Conservation (phyloP, 2,113 vertebrate genomes). For the Corythornis vintsioides region DNA sequence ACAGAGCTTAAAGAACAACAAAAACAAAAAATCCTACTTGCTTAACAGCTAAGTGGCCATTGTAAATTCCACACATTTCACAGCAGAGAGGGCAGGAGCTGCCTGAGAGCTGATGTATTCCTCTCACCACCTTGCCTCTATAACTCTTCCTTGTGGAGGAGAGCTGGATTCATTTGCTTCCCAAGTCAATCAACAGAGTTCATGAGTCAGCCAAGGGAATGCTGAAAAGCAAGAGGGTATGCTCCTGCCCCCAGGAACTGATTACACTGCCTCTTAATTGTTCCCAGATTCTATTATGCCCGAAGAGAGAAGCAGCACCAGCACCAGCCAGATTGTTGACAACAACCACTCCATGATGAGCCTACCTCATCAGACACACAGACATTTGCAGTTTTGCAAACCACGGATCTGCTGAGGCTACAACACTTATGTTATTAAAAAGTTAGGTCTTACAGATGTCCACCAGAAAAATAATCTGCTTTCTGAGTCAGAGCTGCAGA, state of each 20-base stretch:
- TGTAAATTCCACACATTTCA: conserved; percentile 58
- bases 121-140: conserved; percentile 60
- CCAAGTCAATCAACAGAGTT: conserved; percentile 67
- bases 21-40: not conserved
- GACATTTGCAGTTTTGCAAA: conserved; percentile 49
- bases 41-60: conserved; percentile 25
- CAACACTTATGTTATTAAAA: not conserved
- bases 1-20: not conserved
- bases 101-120: conserved; percentile 43
- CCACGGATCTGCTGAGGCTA: not conserved
- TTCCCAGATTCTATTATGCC: conserved; percentile 67
- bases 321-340: conserved; percentile 53
- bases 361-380: conserved; percentile 2
- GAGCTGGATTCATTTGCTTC: conserved; percentile 60
- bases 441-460: not conserved
- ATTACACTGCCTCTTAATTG: conserved; percentile 61
- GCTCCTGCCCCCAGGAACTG: conserved; percentile 59
- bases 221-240: conserved; percentile 61
- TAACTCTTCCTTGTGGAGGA: conserved; percentile 57
- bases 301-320: conserved; percentile 30
- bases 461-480: not conserved
- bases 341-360: conserved; percentile 18
- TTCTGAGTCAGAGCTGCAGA: not conserved
- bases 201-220: conserved; percentile 66
- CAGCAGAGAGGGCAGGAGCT: conserved; percentile 37